phyloP scores from a whole-genome alignment of 1,140 invertebrate genomes.

The Conus ventricosus region DNA sequence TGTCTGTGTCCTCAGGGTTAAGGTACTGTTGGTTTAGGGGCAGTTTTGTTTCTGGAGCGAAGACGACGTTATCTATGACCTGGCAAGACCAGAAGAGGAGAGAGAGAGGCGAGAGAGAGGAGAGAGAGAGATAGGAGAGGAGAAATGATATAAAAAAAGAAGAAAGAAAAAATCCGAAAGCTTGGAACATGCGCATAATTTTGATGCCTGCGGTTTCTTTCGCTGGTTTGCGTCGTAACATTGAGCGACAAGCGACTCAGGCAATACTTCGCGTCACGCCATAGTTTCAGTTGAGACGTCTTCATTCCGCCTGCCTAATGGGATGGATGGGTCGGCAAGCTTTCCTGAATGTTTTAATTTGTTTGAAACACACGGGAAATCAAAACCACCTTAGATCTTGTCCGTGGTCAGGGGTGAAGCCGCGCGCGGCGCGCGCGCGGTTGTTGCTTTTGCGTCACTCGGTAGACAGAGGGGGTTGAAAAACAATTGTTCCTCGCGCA shows the following conservation, averaged over 20 bases:
- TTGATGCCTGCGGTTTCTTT: slow-evolving; percentile 19
- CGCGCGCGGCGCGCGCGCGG: slow-evolving; percentile 21
- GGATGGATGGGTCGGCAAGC: slow-evolving; percentile 33
- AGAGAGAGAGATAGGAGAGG: neutral
- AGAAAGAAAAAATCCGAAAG: neutral
- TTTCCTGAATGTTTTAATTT: slow-evolving; percentile 27
- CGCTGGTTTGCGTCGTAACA: slow-evolving; percentile 16
- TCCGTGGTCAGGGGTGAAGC: slow-evolving; percentile 11
- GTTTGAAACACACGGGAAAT: slow-evolving; percentile 31
- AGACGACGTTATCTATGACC: neutral
- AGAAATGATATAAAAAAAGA: neutral
- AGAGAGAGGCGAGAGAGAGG: neutral
- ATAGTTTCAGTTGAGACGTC: slow-evolving; percentile 27
- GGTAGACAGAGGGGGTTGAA: slow-evolving; percentile 31
- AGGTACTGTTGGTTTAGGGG: neutral
- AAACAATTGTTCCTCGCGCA: slow-evolving; percentile 32
- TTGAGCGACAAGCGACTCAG: slow-evolving; percentile 22
- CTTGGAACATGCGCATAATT: slow-evolving; percentile 12
- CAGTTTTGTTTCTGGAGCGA: neutral
- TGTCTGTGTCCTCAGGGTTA: neutral
- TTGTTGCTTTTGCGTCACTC: slow-evolving; percentile 38
- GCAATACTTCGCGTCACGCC: slow-evolving; percentile 31
- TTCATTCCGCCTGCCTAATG: slow-evolving; percentile 28
- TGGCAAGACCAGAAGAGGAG: neutral
- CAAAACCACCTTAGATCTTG: slow-evolving; percentile 31